Evolutionary conservation across 2,113 vertebrate genomes (phyloP), one percentile per base, ranked within the genome.

Genomic region (Orycteropus afer): DNA sequence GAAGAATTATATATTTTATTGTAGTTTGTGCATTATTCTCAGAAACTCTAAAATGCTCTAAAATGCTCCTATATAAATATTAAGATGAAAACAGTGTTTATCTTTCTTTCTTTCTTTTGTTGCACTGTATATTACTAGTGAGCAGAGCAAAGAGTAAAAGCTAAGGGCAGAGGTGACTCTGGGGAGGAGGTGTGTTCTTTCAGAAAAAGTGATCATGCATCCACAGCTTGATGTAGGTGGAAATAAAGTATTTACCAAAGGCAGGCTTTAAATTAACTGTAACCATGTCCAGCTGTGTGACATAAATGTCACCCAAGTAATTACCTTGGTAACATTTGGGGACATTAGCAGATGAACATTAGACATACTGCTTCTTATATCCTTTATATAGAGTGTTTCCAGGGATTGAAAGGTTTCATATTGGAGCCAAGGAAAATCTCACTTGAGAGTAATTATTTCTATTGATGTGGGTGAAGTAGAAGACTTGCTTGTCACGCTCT

Each of bases 261-360:
- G 34, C 95, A 45, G 15, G 42, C 22, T 96, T 95, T 95, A 67
- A 88, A 45, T 94, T 97, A 96, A 96, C 85, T 95, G 2, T 90
- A 96, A 95, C 80, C 89, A 97, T 76, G 89, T 95, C 91, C 92
- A 95, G 93, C 65, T 55, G 84, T n/a, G 29, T 76, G 80, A 55
- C 77, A 95, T 89, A 98, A 97, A n/a, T 86, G 61, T 65, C 88
- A 95, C 51, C 89, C 78, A 80, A 57, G 47, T 98, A 97, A 98
- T 97, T 97, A 97, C 91, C 96, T 88, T 55, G 15, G 53, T 71
- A 97, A 96, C 97, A 83, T 98, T 97, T 96, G 88, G 40, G 77
- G 69, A 78, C 42, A 81, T 96, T 90, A 96, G 83, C 65, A 87
- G 90, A 94, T 91, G 96, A 95, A 94, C 93, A 95, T 73, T 77